Base-by-base conservation (phyloP, 1,140 invertebrate species). In the Scaptodrosophila lebanonensis region DNA sequence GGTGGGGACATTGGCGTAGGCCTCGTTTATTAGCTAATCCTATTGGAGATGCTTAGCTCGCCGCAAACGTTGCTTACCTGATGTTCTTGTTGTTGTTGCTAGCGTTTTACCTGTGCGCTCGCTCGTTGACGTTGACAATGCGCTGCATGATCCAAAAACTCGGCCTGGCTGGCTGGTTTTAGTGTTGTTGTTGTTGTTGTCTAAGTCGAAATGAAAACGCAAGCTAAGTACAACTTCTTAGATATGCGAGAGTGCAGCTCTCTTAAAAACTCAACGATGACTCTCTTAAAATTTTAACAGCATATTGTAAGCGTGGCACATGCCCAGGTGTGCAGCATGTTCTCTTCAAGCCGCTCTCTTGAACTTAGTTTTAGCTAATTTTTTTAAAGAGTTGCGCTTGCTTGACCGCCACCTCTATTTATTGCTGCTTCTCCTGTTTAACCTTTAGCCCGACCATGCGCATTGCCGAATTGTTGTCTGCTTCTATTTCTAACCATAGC, bases 41-140 rank as follows among this genome's bases (percentile, higher is more conserved):
- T 77, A 64, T 76, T 71, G 72, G 58, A 57, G 3, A 29, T 15
- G 27, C 33, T 44, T 40, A 40, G 11, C 20, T 29, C n/a, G n/a
- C n/a, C n/a, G n/a, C n/a, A n/a, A 25, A 3, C 22, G 17, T 1
- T 29, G 43, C 38, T 47, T 30, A 17, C n/a, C 7, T 7, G 15
- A 6, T 53, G 11, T 33, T 33, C 12, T 49, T 48, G 12, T 33
- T 44, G 25, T 12, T 57, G 32, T 48, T 38, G 33, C 29, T 38
- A 16, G 13, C 7, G 6, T 16, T 45, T 13, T 53, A 45, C 35
- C 35, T 29, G 44, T 16, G 30, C 22, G 47, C 22, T 56, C 42
- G 56, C 20, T n/a, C n/a, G n/a, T n/a, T n/a, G 9, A 20, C 18
- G 44, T 45, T 48, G 42, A 42, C 20, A 42, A 11, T 13, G 30